phyloP scores from a whole-genome alignment of 2,797 vertebrate genomes.

The Acipenser ruthenus region DNA sequence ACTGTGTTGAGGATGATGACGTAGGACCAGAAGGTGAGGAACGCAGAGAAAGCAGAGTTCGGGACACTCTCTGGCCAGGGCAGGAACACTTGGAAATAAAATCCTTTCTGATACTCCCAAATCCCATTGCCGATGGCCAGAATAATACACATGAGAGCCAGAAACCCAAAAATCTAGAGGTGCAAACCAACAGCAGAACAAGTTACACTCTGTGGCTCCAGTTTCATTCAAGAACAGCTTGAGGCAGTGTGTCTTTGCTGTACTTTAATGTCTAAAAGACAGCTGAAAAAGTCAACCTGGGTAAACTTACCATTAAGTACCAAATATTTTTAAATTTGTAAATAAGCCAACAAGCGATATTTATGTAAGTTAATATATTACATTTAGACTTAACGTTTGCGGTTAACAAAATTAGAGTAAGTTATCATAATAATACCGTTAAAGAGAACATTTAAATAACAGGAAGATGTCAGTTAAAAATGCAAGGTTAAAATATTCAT shows the following conservation, averaged over 20 bases:
- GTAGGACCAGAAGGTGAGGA: constrained; percentile 88
- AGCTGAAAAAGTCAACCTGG: background rate
- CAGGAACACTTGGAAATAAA: constrained; percentile 70
- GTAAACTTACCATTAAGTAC: background rate
- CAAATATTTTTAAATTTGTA: background rate
- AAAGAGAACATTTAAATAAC: too few species aligned
- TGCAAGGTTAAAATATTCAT: too few species aligned
- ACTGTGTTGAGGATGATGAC: constrained; percentile 90
- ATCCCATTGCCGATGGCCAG: constrained; percentile 76
- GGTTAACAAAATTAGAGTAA: too few species aligned
- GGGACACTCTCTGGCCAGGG: constrained; percentile 54
- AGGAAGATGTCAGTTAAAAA: too few species aligned
- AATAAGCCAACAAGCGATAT: background rate
- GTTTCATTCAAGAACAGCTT: background rate
- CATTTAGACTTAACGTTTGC: background rate
- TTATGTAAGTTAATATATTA: background rate
- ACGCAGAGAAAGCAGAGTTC: constrained; percentile 55
- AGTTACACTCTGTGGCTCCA: constrained; percentile 12
- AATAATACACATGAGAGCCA: constrained; percentile 72
- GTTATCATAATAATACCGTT: too few species aligned
- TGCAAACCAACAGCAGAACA: constrained; percentile 13
- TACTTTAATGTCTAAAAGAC: too few species aligned
- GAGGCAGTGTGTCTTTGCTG: too few species aligned
- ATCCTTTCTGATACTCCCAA: constrained; percentile 73
- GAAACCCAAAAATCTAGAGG: constrained; percentile 77